Conservation (phyloP, 1,140 invertebrate species). For the Mercenaria mercenaria region DNA sequence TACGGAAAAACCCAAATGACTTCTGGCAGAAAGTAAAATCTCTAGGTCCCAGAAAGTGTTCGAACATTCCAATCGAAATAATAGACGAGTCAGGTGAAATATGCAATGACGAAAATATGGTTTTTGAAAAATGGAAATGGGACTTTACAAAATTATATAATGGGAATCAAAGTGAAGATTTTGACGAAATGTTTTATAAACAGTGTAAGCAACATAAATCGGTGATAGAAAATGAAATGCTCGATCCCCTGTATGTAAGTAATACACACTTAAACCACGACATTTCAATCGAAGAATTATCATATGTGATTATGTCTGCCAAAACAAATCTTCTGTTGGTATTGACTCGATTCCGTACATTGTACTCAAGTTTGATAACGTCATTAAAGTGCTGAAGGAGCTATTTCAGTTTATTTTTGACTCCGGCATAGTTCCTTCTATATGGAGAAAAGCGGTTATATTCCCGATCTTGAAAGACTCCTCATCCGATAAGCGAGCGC, state of each 20-base stretch:
- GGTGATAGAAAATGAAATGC: neutral
- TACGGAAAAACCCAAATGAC: conserved; percentile 33
- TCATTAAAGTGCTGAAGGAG: neutral
- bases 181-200: neutral
- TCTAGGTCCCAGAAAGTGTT: neutral
- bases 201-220: neutral
- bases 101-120: neutral
- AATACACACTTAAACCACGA: neutral
- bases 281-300: neutral
- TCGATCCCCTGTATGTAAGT: neutral
- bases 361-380: neutral
- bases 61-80: neutral
- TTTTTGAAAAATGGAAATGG: conserved; percentile 13
- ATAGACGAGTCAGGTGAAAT: neutral
- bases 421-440: neutral
- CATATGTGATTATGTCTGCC: neutral
- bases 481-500: neutral
- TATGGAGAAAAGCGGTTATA: conserved; percentile 12
- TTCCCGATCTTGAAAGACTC: conserved; percentile 12
- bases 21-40: conserved; percentile 42
- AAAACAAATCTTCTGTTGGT: neutral
- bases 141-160: conserved; percentile 50
- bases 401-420: neutral
- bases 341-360: neutral
- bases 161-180: neutral